Percentiles rank a stretch among this genome's conserved stretches.
phyloP scores from a whole-genome alignment of 2,888 invertebrate genomes.

The Rosalia funebris region DNA sequence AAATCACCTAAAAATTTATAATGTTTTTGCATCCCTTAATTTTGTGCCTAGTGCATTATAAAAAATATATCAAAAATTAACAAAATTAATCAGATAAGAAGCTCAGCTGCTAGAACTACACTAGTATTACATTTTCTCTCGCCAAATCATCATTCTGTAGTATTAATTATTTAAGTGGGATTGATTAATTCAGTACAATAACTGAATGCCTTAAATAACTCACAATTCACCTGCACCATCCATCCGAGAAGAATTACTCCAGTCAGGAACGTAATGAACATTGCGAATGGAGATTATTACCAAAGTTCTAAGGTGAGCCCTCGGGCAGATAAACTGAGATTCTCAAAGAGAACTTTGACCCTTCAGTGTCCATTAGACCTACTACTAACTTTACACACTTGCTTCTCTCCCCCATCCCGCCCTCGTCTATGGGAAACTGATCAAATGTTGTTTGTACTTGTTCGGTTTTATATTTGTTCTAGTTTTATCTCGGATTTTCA shows the following conservation, averaged over 20 bases:
- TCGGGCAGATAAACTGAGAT: slow-evolving; percentile 25
- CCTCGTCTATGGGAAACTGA: slow-evolving; percentile 42
- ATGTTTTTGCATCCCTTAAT: no score
- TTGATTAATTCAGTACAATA: not conserved
- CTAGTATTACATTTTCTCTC: no score
- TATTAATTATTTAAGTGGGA: not conserved
- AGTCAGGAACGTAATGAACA: slow-evolving; percentile 26
- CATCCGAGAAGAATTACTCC: slow-evolving; percentile 13
- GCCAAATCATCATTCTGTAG: no score
- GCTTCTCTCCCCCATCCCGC: slow-evolving; percentile 24
- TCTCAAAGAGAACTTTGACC: slow-evolving; percentile 40
- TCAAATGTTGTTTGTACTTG: slow-evolving; percentile 44
- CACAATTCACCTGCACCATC: slow-evolving; percentile 9
- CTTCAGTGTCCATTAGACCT: slow-evolving; percentile 41
- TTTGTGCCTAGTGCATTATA: no score
- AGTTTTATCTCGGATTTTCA: slow-evolving; percentile 31
- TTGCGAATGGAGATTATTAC: slow-evolving; percentile 26
- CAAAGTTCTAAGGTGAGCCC: slow-evolving; percentile 33
- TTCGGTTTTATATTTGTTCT: slow-evolving; percentile 39
- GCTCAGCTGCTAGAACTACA: no score
- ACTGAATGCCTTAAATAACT: not conserved
- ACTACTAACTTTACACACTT: slow-evolving; percentile 35
- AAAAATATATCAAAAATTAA: no score
- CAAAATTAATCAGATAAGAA: no score
- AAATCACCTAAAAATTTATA: no score